Evolutionary conservation across 1,140 invertebrate species (phyloP), one percentile per base, ranked within the genome.

Genomic region (Brachionus rotundiformis): DNA sequence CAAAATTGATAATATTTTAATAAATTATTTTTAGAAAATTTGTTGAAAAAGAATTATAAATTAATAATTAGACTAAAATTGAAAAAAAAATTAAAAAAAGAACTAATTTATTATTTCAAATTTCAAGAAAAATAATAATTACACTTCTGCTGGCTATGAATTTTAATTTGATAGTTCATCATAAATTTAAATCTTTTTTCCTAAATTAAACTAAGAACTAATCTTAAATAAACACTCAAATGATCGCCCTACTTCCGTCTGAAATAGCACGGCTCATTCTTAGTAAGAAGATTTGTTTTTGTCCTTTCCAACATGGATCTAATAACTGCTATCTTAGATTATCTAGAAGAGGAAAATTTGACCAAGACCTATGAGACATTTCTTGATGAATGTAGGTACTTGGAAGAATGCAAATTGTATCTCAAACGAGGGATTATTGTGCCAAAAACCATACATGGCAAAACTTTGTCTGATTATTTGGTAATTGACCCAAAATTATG

Each of bases 341-440:
- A 54, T 77, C 36, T 77, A 23, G 75, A 77, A 23, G 75, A 77
- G 44, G 75, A 77, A 36, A 77, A 77, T 8, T 36, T 77, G n/a
- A 5, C 75, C 27, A 47, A 77, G 23, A 79, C 76, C 7, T 59
- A 79, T 25, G 31, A 79, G 6, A 59, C 25, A 23, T 63, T 79
- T 54, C n/a, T 79, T 25, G 47, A 79, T 23, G 76, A 79, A 31
- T 79, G 76, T 25, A 63, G 31, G 41, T 79, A 59, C 25, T 25
- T 79, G 29, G 76, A 79, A 79, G 76, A 79, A 39, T 79, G 76
- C 31, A 54, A 63, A 59, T 27, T 59, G n/a, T 79, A 79, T 59
- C 11, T 63, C 19, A 54, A 79, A 63, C 44, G 59, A 6, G 76
- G 76, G 23, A 59, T 59, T 13, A 79, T 59, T 5, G 76, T 79